A percentile compares a stretch with the other conserved stretches of the same genome.
These are phyloP conservation scores for Pristionchus mayeri DNA, from an alignment of 2,888 invertebrate species.

Conservation along the genomic window DNA sequence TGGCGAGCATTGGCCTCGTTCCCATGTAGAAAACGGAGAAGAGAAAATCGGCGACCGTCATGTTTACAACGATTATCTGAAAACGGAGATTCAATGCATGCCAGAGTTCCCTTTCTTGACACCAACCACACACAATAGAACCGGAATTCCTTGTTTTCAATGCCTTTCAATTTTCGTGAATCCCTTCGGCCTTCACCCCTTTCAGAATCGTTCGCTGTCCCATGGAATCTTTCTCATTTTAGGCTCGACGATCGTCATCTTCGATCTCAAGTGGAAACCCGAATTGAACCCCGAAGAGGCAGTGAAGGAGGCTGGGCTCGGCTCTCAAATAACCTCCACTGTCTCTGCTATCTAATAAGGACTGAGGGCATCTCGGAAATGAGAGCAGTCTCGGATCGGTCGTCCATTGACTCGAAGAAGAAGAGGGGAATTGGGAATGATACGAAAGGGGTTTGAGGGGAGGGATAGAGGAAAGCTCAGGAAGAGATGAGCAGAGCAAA, in stretches of 20 bases:
- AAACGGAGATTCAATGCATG: too few relatives aligned
- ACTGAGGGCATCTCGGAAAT: constrained; percentile 39
- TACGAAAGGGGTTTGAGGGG: too few relatives aligned
- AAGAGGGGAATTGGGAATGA: too few relatives aligned
- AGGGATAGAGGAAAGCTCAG: too few relatives aligned
- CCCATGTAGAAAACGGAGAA: constrained; percentile 74
- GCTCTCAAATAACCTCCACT: background rate
- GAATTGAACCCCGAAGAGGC: constrained; percentile 33
- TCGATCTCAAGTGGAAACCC: background rate
- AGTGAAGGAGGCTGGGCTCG: background rate
- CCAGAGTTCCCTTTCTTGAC: too few relatives aligned
- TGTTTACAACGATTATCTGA: constrained; percentile 75
- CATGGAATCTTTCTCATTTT: background rate
- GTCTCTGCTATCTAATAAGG: constrained; percentile 41
- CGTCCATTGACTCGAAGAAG: too few relatives aligned
- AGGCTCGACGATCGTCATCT: background rate
- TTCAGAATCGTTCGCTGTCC: background rate
- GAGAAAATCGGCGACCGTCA: constrained; percentile 74
- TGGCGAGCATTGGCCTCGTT: constrained; percentile 69
- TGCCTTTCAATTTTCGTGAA: too few relatives aligned
- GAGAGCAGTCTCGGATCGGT: too few relatives aligned
- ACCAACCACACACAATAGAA: too few relatives aligned
- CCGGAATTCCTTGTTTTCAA: too few relatives aligned
- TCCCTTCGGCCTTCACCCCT: too few relatives aligned
- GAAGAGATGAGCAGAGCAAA: too few relatives aligned